phyloP scores from a whole-genome alignment of 2,113 vertebrate species.

The Crotalus horridus region DNA sequence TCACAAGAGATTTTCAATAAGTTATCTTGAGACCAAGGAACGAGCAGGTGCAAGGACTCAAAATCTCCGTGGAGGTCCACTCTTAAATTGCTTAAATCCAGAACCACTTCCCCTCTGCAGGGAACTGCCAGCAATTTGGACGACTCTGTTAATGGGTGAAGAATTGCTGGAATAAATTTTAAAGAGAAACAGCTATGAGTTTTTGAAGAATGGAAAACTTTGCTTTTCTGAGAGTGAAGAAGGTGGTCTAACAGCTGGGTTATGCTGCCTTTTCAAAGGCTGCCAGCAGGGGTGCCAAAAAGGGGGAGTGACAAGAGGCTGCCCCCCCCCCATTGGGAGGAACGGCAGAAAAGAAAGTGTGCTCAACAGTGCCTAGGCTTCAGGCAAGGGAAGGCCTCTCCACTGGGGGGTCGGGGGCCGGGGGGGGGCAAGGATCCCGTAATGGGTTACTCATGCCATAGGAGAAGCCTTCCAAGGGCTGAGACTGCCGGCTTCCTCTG shows the following conservation, averaged over 20 bases:
- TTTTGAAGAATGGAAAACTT: background rate
- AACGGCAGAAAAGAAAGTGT: background rate
- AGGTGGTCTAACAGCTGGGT: background rate
- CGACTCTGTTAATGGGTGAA: conserved; percentile 90
- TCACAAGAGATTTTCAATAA: conserved; percentile 76
- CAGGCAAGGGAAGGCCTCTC: no score
- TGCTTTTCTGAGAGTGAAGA: background rate
- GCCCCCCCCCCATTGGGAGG: background rate
- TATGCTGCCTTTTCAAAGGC: no score
- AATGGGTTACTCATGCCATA: background rate
- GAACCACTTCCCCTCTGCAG: conserved; percentile 83
- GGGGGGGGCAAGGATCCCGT: background rate
- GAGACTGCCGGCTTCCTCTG: background rate
- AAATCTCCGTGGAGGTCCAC: conserved; percentile 84
- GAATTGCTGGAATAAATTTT: conserved; percentile 80
- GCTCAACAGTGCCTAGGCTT: no score
- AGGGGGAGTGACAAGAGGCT: background rate
- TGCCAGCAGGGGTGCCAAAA: background rate
- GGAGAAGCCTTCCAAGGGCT: background rate
- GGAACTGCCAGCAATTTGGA: conserved; percentile 92
- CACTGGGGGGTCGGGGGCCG: background rate
- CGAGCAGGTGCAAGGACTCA: conserved; percentile 63
- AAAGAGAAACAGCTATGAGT: conserved; percentile 39
- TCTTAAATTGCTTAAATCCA: conserved; percentile 94
- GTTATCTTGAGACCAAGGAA: conserved; percentile 70